phyloP scores from a whole-genome alignment of 2,797 vertebrate species.

The Tragopan temminckii region DNA sequence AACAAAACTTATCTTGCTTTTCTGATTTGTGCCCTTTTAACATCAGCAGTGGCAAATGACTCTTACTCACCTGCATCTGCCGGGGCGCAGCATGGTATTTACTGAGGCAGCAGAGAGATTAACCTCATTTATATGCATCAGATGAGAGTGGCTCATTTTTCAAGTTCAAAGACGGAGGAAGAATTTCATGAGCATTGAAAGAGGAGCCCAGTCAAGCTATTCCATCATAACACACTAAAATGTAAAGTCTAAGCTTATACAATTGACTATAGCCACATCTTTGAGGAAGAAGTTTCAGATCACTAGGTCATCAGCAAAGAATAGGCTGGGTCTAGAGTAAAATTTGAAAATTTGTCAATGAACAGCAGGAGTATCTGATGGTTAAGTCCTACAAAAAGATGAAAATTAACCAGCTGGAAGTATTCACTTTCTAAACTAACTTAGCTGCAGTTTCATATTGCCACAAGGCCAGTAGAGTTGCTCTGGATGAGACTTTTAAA shows the following conservation, averaged over 20 bases:
- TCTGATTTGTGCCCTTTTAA: background rate
- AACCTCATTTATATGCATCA: background rate
- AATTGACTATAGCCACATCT: background rate
- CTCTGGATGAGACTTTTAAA: background rate
- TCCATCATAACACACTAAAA: background rate
- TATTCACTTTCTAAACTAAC: background rate
- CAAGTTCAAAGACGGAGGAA: background rate
- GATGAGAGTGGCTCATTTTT: background rate
- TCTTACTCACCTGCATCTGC: background rate
- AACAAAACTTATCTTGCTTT: background rate
- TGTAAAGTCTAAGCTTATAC: background rate
- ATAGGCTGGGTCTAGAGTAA: background rate
- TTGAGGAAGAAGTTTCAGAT: background rate
- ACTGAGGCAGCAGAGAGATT: fast-evolving
- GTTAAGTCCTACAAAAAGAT: background rate
- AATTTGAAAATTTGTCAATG: background rate
- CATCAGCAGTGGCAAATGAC: background rate
- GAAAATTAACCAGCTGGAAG: background rate
- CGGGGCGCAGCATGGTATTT: fast-evolving
- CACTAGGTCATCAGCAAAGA: background rate
- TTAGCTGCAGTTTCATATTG: background rate
- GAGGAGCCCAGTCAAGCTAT: background rate
- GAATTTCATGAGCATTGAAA: background rate
- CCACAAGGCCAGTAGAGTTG: background rate
- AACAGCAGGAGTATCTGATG: background rate